Percentiles rank a stretch among this genome's conserved stretches.
Evolutionary conservation across 2,113 vertebrate genomes (phyloP).

Genomic region (Zootoca vivipara): DNA sequence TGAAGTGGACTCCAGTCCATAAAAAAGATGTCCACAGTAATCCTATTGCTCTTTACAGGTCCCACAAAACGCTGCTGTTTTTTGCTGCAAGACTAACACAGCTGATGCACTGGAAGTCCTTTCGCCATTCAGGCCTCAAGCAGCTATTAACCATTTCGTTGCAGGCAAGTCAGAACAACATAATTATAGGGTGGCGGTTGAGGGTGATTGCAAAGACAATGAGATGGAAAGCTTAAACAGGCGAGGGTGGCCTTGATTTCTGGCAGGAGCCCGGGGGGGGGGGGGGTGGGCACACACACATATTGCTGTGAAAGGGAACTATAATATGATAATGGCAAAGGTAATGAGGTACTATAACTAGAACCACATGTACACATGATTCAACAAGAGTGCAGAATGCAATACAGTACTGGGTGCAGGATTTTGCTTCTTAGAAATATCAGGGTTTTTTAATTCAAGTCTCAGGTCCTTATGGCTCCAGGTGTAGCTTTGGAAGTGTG

Average conservation of each 20-base stretch:
- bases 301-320: not conserved
- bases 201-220: not conserved
- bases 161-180: not conserved
- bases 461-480: not conserved
- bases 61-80: not conserved
- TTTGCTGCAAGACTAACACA: not conserved
- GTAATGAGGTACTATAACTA: not conserved
- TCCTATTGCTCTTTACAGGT: not conserved
- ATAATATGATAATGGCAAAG: not conserved
- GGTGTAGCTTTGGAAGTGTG: not conserved
- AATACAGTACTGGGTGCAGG: too few relatives aligned
- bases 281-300: too few relatives aligned
- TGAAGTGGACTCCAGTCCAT: not conserved
- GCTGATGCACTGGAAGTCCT: not conserved
- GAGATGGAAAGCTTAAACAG: not conserved
- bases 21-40: not conserved
- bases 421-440: not conserved
- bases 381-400: not conserved
- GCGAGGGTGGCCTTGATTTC: not conserved
- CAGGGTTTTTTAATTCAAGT: not conserved
- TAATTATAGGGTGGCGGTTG: not conserved
- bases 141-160: not conserved
- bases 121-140: not conserved
- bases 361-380: not conserved
- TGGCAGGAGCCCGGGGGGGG: too few relatives aligned